Evolutionary conservation across 92 coral and sea anemone species (phyloP), one percentile per base, ranked within the genome.

Genomic region (Epizoanthus scotinus): DNA sequence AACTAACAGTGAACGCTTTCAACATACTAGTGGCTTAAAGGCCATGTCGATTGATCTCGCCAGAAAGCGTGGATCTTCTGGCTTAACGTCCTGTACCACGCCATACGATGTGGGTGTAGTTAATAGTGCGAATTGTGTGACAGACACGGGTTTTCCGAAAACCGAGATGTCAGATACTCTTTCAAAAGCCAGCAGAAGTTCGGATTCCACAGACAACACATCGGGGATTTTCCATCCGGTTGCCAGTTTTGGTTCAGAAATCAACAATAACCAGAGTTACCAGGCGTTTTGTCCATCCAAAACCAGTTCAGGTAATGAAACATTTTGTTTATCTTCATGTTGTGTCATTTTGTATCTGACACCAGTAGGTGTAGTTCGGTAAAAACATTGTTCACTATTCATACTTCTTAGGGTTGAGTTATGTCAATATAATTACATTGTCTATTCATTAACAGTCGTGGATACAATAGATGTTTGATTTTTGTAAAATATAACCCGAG

Each of bases 261-360:
- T 68, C 56, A 44, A 68, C 53, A 68, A 68, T 14, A 68, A 68
- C 73, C 55, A 38, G 47, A 68, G 42, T 14, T 40, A 68, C 73
- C 55, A 38, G 47, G 6, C 24, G 22, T 3, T 44, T 14, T 26
- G 40, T n/a, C 55, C 56, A 68, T 42, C 56, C 54, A 68, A 68
- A 31, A 8, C 73, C 53, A 68, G 73, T 31, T 38, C 56, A 68
- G 73, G 73, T 68, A 42, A 68, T 1, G 1, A 5, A 47, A 47
- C 13, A 47, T 47, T 10, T 47, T 47, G 52, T 47, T 47, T 47
- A 13, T 47, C 52, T 47, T 47, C 52, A 8, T 47, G 13, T 44
- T 44, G 52, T 44, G 15, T 8, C 14, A 44, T 44, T 44, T 44
- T 44, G 52, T 44, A 44, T 44, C 52, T 8, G 52, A 44, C 14